phyloP scores from a whole-genome alignment of 2,888 invertebrate genomes.

The Epistrophe grossulariae region DNA sequence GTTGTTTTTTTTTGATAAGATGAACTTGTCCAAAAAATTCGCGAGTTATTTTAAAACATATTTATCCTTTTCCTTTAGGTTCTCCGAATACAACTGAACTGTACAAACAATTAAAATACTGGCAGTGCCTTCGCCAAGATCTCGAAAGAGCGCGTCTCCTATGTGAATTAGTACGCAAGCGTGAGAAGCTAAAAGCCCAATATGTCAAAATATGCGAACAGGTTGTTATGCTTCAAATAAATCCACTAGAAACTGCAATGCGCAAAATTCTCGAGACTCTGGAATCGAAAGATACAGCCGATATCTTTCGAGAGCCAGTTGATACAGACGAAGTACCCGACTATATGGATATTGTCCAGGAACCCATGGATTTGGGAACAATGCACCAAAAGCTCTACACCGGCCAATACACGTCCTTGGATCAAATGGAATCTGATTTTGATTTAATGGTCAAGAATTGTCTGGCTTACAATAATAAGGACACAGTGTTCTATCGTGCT shows the following conservation, averaged over 20 bases:
- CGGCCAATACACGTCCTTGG: conserved; percentile 88
- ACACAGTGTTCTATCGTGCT: conserved; percentile 96
- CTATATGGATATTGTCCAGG: conserved; percentile 92
- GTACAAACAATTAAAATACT: conserved; percentile 94
- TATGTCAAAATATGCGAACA: conserved; percentile 92
- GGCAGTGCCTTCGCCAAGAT: conserved; percentile 97
- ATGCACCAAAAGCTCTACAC: conserved; percentile 92
- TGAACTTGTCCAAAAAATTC: background rate
- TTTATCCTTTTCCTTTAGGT: conserved; percentile 69
- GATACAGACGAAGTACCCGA: conserved; percentile 95
- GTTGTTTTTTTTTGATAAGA: background rate
- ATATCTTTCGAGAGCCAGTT: conserved; percentile 97
- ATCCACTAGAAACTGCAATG: conserved; percentile 92
- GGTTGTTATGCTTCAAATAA: conserved; percentile 91
- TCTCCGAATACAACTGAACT: conserved; percentile 89
- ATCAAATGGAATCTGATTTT: conserved; percentile 94
- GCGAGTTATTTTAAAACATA: background rate
- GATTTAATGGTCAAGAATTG: conserved; percentile 98
- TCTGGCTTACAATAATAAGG: conserved; percentile 96
- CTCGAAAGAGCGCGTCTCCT: conserved; percentile 95
- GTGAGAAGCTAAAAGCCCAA: conserved; percentile 97
- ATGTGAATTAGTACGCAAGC: conserved; percentile 96
- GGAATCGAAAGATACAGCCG: conserved; percentile 91
- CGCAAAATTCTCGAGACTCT: conserved; percentile 91
- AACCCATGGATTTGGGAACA: conserved; percentile 95